These are phyloP conservation scores for Pectinophora gossypiella DNA, from an alignment of 1,140 invertebrate species.

Conservation along the genomic window DNA sequence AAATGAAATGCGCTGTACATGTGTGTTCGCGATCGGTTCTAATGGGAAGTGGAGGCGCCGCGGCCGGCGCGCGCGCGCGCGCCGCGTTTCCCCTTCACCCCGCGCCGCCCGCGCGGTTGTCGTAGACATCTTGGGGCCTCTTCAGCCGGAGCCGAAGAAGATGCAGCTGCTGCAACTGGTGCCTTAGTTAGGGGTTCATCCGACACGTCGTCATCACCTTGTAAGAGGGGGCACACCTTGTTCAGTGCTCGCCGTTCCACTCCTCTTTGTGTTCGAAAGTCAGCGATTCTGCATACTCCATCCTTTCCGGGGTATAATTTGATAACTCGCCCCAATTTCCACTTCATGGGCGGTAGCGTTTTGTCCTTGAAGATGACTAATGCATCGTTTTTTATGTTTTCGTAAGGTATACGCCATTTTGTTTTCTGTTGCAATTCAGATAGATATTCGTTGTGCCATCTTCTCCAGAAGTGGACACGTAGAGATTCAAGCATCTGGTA, in stretches of 20 bases:
- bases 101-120: background rate
- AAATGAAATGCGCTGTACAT: too few species aligned
- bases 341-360: constrained; percentile 21
- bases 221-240: background rate
- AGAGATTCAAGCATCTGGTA: background rate
- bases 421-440: background rate
- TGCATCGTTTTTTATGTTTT: background rate
- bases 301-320: constrained; percentile 17
- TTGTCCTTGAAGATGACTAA: constrained; percentile 11
- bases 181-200: background rate
- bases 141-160: background rate
- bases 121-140: background rate
- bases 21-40: too few species aligned
- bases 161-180: too few species aligned
- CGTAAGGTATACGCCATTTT: background rate
- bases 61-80: too few species aligned
- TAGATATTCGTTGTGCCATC: background rate
- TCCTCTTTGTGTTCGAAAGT: background rate
- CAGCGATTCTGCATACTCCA: constrained; percentile 12
- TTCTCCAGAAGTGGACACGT: background rate
- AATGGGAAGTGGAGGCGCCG: too few species aligned
- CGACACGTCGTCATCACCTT: background rate
- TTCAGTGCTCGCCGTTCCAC: background rate
- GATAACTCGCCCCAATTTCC: constrained; percentile 30
- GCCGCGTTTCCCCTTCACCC: background rate